phyloP scores from a whole-genome alignment of 2,113 vertebrate genomes.

The Xiphorhynchus elegans region DNA sequence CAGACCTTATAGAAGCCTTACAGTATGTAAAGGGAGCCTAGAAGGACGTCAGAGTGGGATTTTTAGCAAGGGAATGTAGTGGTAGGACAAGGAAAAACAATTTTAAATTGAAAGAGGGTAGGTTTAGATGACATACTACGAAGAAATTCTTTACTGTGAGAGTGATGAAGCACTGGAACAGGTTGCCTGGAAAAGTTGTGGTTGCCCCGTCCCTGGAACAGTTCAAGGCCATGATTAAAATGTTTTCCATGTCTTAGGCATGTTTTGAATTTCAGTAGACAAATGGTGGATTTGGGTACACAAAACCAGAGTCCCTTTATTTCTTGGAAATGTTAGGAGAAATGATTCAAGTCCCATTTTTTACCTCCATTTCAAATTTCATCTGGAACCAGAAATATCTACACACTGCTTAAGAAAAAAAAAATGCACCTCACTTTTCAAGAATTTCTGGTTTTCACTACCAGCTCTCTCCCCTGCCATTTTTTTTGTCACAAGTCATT shows the following conservation, averaged over 20 bases:
- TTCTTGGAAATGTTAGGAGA: background rate
- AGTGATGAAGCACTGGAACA: background rate
- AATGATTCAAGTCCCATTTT: background rate
- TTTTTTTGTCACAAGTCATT: conserved; percentile 23
- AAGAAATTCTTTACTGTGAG: background rate
- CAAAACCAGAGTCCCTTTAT: background rate
- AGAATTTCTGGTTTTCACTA: background rate
- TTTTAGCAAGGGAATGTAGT: background rate
- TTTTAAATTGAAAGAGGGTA: background rate
- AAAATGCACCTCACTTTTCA: background rate
- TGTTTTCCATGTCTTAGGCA: background rate
- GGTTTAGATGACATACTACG: background rate
- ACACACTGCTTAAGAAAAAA: background rate
- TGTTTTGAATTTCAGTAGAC: background rate
- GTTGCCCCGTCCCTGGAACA: background rate
- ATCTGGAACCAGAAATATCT: background rate
- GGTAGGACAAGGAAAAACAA: background rate
- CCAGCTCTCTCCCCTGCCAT: background rate
- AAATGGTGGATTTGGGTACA: background rate
- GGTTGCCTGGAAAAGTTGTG: background rate
- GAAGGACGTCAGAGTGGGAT: background rate
- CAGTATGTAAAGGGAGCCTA: background rate
- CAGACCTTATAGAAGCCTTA: background rate
- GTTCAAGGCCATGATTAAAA: background rate
- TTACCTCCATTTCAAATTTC: background rate